Percentiles rank a stretch among this genome's conserved stretches.
These are phyloP conservation scores for Petrocephalus zakoni DNA, from an alignment of 2,113 vertebrate species.

Conservation along the genomic window DNA sequence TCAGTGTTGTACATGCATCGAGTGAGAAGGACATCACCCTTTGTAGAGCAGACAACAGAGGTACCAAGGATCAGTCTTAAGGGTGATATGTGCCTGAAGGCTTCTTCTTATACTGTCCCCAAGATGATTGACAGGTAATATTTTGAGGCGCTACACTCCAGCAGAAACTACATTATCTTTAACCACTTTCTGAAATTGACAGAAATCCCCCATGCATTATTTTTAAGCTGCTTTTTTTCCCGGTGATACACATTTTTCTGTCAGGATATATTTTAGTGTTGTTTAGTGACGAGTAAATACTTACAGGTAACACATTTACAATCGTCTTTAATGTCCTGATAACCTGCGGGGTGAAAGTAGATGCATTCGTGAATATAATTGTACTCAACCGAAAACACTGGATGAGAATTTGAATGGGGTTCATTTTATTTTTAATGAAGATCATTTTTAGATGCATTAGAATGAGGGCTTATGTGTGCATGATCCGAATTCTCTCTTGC, in stretches of 20 bases:
- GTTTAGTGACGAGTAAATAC: slow-evolving; percentile 39
- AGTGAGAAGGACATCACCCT: slow-evolving; percentile 86
- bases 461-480: background rate
- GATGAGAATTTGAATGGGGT: background rate
- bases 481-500: background rate
- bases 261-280: background rate
- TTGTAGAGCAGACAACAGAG: slow-evolving; percentile 32
- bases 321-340: slow-evolving; percentile 81
- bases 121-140: background rate
- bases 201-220: too few species aligned
- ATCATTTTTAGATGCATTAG: background rate
- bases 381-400: background rate
- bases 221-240: slow-evolving; percentile 21
- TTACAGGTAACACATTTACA: slow-evolving; percentile 74
- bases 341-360: slow-evolving; percentile 59
- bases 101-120: background rate
- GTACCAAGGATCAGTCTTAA: background rate
- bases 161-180: background rate
- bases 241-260: background rate
- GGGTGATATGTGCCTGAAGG: background rate
- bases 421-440: background rate
- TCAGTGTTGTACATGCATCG: slow-evolving; percentile 83
- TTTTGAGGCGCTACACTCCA: background rate
- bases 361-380: slow-evolving; percentile 3
- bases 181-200: slow-evolving; percentile 22